phyloP scores from a whole-genome alignment of 2,888 invertebrate genomes.

The Drosophila colorata region DNA sequence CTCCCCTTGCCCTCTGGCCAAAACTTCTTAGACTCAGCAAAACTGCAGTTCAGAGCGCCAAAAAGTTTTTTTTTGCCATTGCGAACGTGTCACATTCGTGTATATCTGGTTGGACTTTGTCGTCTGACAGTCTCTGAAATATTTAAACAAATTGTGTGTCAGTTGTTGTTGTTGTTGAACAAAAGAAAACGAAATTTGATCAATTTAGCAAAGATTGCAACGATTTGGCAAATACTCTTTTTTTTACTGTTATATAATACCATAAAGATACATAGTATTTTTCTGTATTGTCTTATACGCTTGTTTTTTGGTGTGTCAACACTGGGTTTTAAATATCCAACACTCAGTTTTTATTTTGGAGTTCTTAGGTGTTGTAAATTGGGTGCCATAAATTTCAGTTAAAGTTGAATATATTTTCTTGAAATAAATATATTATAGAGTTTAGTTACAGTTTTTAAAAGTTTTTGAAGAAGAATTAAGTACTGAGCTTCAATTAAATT shows the following conservation, averaged over 20 bases:
- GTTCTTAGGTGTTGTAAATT: not conserved
- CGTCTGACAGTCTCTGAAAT: conserved; percentile 17
- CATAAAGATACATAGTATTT: not conserved
- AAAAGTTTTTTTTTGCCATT: conserved; percentile 35
- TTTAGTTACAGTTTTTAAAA: no score
- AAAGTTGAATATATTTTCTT: no score
- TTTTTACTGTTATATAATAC: conserved; percentile 6
- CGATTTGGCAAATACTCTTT: conserved; percentile 21
- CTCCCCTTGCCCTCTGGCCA: not conserved
- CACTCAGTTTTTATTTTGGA: not conserved
- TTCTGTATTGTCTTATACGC: conserved; percentile 6
- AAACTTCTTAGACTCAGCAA: conserved; percentile 10
- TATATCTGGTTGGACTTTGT: not conserved
- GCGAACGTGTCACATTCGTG: conserved; percentile 31
- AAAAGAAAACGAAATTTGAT: conserved; percentile 25
- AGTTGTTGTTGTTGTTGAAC: conserved; percentile 10
- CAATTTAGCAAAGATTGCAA: conserved; percentile 3
- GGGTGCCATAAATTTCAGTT: no score
- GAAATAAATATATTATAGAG: no score
- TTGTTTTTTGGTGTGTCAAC: not conserved
- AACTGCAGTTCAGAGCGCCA: conserved; percentile 10
- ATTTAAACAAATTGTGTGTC: conserved; percentile 53
- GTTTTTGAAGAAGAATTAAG: no score
- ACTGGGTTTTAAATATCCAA: not conserved
- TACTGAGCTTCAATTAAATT: no score